Conservation (phyloP, 2,797 vertebrate genomes). For the Adelosebastes latens region DNA sequence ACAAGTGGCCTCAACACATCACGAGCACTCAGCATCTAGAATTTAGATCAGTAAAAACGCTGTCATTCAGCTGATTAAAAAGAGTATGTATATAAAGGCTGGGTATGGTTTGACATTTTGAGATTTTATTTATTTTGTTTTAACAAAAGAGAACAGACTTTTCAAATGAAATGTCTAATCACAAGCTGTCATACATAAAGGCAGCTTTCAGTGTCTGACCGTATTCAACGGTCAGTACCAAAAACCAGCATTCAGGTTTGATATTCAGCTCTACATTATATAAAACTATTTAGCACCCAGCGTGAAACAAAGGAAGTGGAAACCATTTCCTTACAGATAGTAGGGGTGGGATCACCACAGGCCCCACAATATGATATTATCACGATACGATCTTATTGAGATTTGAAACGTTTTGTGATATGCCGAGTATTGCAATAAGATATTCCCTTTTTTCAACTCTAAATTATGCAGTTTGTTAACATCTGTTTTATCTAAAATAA, state of each 20-base stretch:
- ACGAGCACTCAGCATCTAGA: background rate
- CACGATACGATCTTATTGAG: no score
- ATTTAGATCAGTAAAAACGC: background rate
- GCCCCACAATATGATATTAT: accelerated
- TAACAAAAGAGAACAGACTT: background rate
- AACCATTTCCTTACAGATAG: background rate
- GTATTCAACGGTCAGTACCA: background rate
- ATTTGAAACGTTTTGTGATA: accelerated
- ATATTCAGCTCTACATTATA: background rate
- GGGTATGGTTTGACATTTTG: background rate
- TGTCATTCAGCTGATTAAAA: background rate
- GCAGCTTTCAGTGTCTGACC: background rate
- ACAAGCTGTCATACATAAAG: background rate
- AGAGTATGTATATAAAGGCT: background rate
- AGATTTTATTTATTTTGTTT: background rate
- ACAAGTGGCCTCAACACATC: conserved; percentile 4
- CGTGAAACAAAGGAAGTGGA: background rate
- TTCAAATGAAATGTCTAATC: background rate
- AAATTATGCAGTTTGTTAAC: no score
- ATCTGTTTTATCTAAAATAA: no score
- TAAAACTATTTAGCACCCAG: background rate
- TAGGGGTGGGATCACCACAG: no score
- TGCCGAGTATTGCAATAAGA: no score
- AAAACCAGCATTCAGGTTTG: background rate
- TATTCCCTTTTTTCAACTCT: no score